Base-by-base conservation (phyloP, 2,113 vertebrate species). In the Cathartes aura region DNA sequence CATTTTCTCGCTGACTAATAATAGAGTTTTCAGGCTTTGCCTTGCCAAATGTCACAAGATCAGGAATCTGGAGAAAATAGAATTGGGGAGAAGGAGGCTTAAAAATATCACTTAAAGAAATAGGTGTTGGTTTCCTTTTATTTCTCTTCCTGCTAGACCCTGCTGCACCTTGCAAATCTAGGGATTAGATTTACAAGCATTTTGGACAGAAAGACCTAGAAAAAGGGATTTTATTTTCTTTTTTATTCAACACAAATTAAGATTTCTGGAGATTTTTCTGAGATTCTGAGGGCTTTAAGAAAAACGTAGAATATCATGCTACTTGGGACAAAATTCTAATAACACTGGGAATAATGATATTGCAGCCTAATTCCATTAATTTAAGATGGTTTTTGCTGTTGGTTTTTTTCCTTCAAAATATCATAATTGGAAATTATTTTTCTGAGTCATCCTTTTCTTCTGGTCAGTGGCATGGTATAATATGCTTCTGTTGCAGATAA, bases 11-110 rank as follows among this genome's bases (percentile, higher is more conserved):
- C 72, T 68, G 59, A 55, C 85, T 94, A 92, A 73, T 93, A 91
- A 85, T 60, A 94, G 82, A 82, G 21, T 62, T 93, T 93, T 92
- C 92, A 90, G 45, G 50, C 82, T 78, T 81, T 81, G 55, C 90
- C 21, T 92, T 80, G 79, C 63, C 29, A 90, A 95, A 83, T 96
- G 72, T 92, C 88, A 88, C 74, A 92, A 86, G 90, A 80, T 91
- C 82, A 73, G 75, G 38, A 95, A 67, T 76, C 67, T 15, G n/a
- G 45, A 94, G 42, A 78, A 95, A 93, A 83, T 68, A 67, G 59
- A 78, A 62, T 2, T 89, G n/a, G 40, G 60, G 75, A 95, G 62
- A 82, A 76, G 55, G 24, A 52, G 34, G 24, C 38, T 95, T 93
- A 78, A 96, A 97, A 92, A 76, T 83, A 83, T 67, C 23, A 7